Evolutionary conservation across 2,888 invertebrate genomes (phyloP), one percentile per base, ranked within the genome.

Genomic region (Criorhina ranunculi): DNA sequence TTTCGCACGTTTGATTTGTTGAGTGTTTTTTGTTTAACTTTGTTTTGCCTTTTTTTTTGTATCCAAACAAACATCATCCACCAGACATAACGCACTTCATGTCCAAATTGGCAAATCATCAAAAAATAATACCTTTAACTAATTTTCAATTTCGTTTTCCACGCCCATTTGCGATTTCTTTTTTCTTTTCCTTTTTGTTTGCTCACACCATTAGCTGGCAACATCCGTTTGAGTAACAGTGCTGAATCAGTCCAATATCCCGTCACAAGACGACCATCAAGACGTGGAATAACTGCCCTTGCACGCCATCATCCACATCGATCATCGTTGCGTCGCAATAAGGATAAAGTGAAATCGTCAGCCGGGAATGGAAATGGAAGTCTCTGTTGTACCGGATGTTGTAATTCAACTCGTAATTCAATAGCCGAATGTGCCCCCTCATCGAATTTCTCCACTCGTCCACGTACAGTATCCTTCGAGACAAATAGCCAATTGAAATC

Each of bases 241-340:
- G 94, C 94, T 62, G 94, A 94, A 90, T 94, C 94, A 57, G 93
- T 94, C 86, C 93, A 94, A 88, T 94, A 93, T 89, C 91, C 94
- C 87, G 92, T 93, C 72, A 92, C 93, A 69, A 94, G 94, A 90
- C 91, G 94, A 87, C 92, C 93, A 76, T 93, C 93, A 88, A 91
- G 93, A 70, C 93, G 94, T 72, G 93, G 93, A 80, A 92, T 92
- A 88, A 91, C 93, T 77, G 90, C 90, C 75, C 88, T 91, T 86
- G 90, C 91, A 51, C 90, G 91, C 5, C 93, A 93, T 85, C 93
- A 93, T 89, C 91, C 93, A 33, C 91, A 93, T 87, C 92, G 93
- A 69, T 93, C 93, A 7, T 92, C 93, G 60, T 92, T 93, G 88
- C 92, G 93, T 40, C 92, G 94, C 73, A 93, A 93, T 88, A 94